These are phyloP conservation scores for Taxidea taxus DNA, from an alignment of 2,113 vertebrate genomes.

Conservation along the genomic window DNA sequence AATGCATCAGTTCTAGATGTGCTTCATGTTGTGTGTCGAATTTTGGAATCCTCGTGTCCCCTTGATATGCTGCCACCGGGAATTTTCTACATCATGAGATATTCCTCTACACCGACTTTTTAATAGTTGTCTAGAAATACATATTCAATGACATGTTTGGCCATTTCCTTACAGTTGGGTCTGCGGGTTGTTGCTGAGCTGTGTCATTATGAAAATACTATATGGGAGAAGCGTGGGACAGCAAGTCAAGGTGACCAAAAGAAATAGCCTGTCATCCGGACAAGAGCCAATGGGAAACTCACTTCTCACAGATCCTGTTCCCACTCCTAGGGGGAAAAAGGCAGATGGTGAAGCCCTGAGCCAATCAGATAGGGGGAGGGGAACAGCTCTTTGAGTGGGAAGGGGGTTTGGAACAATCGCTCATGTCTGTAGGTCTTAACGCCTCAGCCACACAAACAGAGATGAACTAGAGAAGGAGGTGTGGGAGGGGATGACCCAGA, in stretches of 20 bases:
- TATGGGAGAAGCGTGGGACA: neutral
- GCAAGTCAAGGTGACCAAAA: neutral
- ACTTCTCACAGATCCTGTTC: neutral
- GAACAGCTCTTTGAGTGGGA: neutral
- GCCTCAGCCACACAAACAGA: neutral
- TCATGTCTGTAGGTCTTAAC: neutral
- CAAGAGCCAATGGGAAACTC: neutral
- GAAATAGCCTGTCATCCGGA: neutral
- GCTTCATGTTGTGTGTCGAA: neutral
- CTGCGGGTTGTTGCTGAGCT: neutral
- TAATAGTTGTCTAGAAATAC: neutral
- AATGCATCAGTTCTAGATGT: neutral
- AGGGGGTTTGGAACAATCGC: neutral
- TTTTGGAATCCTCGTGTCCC: neutral
- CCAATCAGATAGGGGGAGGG: too few relatives aligned
- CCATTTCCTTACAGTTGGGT: neutral
- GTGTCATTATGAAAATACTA: neutral
- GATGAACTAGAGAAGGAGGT: neutral
- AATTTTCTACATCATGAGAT: neutral
- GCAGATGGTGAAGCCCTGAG: rapidly evolving
- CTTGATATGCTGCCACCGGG: neutral
- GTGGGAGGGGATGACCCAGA: neutral
- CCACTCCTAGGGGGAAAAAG: neutral
- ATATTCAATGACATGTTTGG: neutral
- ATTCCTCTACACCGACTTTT: neutral